phyloP scores from a whole-genome alignment of 1,140 invertebrate species.

The Pomacea maculata region DNA sequence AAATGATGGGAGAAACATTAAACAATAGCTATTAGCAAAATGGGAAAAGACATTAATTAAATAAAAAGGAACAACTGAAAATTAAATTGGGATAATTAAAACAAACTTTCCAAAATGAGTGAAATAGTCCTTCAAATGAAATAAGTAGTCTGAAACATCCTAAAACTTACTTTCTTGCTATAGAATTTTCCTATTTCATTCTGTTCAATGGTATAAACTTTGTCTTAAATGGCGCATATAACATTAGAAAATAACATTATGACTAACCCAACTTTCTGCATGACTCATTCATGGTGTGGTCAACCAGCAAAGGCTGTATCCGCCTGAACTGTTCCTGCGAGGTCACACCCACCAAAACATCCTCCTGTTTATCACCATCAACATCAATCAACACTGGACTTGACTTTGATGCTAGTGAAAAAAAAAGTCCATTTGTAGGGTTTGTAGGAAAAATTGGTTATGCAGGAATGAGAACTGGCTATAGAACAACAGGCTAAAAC shows the following conservation, averaged over 20 bases:
- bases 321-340: background rate
- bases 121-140: too few relatives aligned
- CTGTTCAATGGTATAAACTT: background rate
- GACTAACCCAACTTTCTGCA: conserved; percentile 25
- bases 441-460: too few relatives aligned
- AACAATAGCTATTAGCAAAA: background rate
- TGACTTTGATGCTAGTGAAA: conserved; percentile 47
- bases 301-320: background rate
- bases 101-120: too few relatives aligned
- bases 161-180: background rate
- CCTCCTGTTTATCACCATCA: conserved; percentile 53
- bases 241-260: background rate
- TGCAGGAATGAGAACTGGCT: background rate
- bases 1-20: background rate
- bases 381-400: conserved; percentile 52
- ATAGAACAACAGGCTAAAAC: background rate
- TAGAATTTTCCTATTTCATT: background rate
- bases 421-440: background rate
- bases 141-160: too few relatives aligned
- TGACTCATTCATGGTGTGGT: conserved; percentile 10
- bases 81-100: too few relatives aligned
- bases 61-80: background rate
- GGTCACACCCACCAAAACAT: conserved; percentile 48
- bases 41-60: background rate
- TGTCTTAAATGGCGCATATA: background rate